Evolutionary conservation across 2,797 vertebrate species (phyloP).

Genomic region (Sebastes glaucus): DNA sequence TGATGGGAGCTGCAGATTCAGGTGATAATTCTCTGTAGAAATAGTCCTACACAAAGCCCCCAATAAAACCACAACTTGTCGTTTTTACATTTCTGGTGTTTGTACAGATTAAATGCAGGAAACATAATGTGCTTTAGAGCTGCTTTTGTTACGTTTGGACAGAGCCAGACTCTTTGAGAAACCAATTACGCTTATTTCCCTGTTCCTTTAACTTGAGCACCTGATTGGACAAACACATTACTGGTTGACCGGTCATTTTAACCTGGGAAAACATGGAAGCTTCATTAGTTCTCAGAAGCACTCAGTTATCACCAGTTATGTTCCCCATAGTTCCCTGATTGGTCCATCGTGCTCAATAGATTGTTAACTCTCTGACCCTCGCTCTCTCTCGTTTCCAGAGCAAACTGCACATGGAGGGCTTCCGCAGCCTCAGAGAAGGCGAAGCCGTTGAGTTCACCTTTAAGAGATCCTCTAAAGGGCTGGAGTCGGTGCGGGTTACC

Average conservation of each 20-base stretch:
- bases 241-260: no score
- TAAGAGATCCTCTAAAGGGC: conserved; percentile 91
- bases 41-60: background rate
- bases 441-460: conserved; percentile 93
- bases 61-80: background rate
- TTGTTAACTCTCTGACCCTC: background rate
- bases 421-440: conserved; percentile 94
- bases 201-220: background rate
- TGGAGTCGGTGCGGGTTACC: conserved; percentile 89
- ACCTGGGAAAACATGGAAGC: no score
- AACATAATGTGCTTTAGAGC: no score
- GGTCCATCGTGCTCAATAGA: background rate
- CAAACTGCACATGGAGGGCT: conserved; percentile 96
- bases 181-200: background rate
- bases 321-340: background rate
- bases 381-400: conserved; percentile 78
- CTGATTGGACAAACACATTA: no score
- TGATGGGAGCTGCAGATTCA: no score
- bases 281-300: background rate
- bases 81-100: no score
- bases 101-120: no score
- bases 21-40: background rate
- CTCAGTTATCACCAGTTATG: background rate
- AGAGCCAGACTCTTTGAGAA: no score
- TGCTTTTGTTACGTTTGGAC: no score